Evolutionary conservation across 2,113 vertebrate genomes (phyloP).

Genomic region (Hepsetus odoe): DNA sequence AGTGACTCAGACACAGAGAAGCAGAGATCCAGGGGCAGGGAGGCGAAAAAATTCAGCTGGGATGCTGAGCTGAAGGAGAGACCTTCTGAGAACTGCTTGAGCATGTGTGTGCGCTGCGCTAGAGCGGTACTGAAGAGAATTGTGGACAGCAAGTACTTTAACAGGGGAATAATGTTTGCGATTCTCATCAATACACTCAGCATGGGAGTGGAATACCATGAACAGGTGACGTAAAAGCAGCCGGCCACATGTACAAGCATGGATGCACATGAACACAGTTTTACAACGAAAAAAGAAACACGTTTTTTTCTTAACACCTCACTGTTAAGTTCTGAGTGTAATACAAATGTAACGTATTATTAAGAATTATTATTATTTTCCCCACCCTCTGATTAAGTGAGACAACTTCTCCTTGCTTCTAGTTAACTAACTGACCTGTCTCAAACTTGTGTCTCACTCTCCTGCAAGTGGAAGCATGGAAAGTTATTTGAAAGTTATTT

Average conservation of each 20-base stretch:
- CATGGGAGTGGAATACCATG: slow-evolving; percentile 96
- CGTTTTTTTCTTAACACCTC: no score
- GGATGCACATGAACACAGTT: no score
- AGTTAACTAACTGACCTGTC: no score
- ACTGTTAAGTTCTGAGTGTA: no score
- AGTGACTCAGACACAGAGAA: slow-evolving; percentile 42
- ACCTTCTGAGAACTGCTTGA: slow-evolving; percentile 54
- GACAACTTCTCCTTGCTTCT: no score
- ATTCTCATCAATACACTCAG: slow-evolving; percentile 97
- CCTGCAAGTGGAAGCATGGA: no score
- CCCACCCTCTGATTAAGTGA: no score
- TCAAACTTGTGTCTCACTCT: no score
- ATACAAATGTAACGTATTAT: no score
- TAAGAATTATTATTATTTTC: no score
- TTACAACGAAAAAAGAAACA: no score
- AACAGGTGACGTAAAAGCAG: slow-evolving; percentile 82
- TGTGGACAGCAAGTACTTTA: slow-evolving; percentile 97
- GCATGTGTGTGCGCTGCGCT: slow-evolving; percentile 65
- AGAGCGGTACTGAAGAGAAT: slow-evolving; percentile 78
- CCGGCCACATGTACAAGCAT: not conserved
- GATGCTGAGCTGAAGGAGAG: not conserved
- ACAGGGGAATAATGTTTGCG: slow-evolving; percentile 95
- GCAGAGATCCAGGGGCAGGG: slow-evolving; percentile 32
- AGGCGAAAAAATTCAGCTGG: slow-evolving; percentile 42
- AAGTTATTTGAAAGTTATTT: no score